Evolutionary conservation across 2,113 vertebrate genomes (phyloP).

Genomic region (Hydropotes inermis): DNA sequence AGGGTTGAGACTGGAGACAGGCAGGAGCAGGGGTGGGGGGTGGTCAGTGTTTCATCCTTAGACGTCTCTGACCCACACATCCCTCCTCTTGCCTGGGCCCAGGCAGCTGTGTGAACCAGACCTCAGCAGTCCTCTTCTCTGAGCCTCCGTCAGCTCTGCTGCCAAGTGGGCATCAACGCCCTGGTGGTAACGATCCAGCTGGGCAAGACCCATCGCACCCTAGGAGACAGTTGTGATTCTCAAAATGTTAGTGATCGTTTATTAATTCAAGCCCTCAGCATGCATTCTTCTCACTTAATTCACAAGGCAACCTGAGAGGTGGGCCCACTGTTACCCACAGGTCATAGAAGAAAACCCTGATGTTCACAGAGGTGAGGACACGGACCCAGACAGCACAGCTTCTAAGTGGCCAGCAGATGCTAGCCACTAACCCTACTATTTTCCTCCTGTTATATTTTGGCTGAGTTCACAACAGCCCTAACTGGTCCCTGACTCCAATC

Average conservation of each 20-base stretch:
- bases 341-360: background rate
- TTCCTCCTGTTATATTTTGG: background rate
- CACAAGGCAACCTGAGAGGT: accelerated
- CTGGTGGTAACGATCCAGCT: background rate
- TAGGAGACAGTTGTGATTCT: accelerated
- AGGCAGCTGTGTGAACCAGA: background rate
- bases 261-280: background rate
- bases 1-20: background rate
- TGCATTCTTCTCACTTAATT: background rate
- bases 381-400: background rate
- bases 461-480: background rate
- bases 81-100: background rate
- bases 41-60: accelerated
- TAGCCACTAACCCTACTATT: accelerated
- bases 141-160: background rate
- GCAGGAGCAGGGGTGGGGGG: background rate
- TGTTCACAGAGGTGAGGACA: background rate
- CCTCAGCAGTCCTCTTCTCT: background rate
- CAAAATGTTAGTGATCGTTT: background rate
- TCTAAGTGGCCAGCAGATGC: accelerated
- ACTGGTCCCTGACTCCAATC: too few relatives aligned
- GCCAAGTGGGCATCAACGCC: background rate
- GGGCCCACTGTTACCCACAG: background rate
- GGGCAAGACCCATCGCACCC: background rate
- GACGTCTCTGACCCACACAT: background rate